Conservation (phyloP, 2,888 invertebrate species). For the Ypsolopha sequella region DNA sequence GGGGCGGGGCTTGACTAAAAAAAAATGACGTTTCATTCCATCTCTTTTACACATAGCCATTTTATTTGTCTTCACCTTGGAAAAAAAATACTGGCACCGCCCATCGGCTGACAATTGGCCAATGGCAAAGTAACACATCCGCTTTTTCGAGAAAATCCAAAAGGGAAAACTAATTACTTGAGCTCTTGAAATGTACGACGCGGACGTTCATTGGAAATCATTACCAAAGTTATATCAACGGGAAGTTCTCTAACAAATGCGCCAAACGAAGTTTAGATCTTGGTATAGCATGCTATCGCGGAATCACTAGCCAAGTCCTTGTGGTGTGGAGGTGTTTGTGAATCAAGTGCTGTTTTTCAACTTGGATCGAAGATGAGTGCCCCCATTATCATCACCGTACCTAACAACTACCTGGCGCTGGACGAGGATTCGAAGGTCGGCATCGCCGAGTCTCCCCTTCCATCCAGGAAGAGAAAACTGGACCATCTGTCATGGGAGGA, state of each 20-base stretch:
- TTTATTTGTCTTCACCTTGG: not conserved
- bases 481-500: constrained; percentile 90
- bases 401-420: constrained; percentile 56
- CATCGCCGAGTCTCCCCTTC: constrained; percentile 36
- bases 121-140: constrained; percentile 51
- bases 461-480: constrained; percentile 76
- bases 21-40: no score
- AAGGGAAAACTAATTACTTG: constrained; percentile 37
- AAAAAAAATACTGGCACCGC: constrained; percentile 16
- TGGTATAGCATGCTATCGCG: constrained; percentile 37
- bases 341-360: constrained; percentile 15
- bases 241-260: constrained; percentile 36
- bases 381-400: constrained; percentile 64
- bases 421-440: constrained; percentile 39
- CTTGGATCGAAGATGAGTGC: constrained; percentile 44
- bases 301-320: constrained; percentile 22
- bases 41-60: not conserved
- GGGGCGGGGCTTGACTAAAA: no score
- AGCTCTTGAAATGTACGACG: constrained; percentile 51
- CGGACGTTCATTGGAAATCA: constrained; percentile 31
- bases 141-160: constrained; percentile 27
- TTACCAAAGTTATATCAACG: constrained; percentile 33
- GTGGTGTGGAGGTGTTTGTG: constrained; percentile 28
- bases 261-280: constrained; percentile 16
- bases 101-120: constrained; percentile 26